Evolutionary conservation across 2,888 invertebrate species (phyloP).

Genomic region (Venusia cambrica): DNA sequence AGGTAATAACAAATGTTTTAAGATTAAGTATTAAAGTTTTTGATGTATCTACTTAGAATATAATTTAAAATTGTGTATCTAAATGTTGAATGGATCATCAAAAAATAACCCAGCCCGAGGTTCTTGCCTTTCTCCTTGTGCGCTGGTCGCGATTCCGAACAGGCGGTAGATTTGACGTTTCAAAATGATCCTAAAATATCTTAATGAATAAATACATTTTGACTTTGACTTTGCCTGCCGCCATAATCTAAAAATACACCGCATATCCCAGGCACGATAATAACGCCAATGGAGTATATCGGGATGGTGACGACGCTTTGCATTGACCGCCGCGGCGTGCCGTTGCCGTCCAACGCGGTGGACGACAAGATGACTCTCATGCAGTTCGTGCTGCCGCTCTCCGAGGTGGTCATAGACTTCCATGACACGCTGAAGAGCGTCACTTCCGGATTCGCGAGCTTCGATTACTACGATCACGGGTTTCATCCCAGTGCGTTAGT

Average conservation of each 20-base stretch:
- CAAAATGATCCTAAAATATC: no score
- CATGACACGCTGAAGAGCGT: constrained; percentile 94
- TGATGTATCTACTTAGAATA: no score
- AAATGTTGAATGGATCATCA: no score
- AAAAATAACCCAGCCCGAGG: no score
- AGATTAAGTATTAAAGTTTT: no score
- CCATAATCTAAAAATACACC: background rate
- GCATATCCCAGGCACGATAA: constrained; percentile 86
- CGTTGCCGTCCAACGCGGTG: constrained; percentile 86
- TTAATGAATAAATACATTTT: no score
- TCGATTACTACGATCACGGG: constrained; percentile 95
- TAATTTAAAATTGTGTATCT: no score
- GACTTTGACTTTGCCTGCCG: no score
- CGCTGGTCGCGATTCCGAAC: no score
- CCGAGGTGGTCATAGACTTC: constrained; percentile 97
- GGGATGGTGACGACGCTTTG: constrained; percentile 87
- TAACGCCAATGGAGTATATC: constrained; percentile 89
- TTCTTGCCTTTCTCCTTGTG: no score
- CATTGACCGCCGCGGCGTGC: constrained; percentile 84
- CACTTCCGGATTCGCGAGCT: constrained; percentile 97
- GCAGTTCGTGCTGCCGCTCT: constrained; percentile 92
- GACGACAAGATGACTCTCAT: constrained; percentile 91
- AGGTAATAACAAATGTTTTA: no score
- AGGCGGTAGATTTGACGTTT: no score
- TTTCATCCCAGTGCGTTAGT: constrained; percentile 89